Base-by-base conservation (phyloP, 2,797 vertebrate genomes). In the Danio aesculapii region DNA sequence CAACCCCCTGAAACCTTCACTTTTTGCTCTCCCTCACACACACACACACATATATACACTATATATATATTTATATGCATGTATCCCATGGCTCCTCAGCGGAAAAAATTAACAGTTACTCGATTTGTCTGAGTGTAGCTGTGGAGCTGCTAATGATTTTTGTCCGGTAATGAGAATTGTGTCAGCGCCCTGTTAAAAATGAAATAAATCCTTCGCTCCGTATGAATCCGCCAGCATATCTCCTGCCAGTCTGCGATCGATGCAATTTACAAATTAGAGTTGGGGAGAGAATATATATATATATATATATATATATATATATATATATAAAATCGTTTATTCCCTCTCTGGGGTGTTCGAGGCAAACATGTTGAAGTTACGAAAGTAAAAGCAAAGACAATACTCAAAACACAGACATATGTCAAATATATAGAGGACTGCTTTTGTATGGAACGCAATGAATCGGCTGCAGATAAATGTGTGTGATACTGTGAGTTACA, bases 21-120 rank as follows among this genome's bases (percentile, higher is more conserved):
- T 71, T 30, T 30, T 30, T 70, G 61, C 76, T 85, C 81, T 82
- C 85, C 84, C 87, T 84, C 85, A 85, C 84, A 87, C 88, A 86
- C 87, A 77, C 84, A 87, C 88, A 86, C 87, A 77, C 73, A 69
- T 44, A 70, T 0, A 30, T 30, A 86, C 84, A 88, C 88, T 30
- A 30, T 30, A 30, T 30, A 30, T 30, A 30, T 30, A 30, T 30
- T 1, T 30, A 30, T 30, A 30, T 3, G 30, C 30, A 30, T 13
- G 7, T 16, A 62, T 79, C 68, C 79, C 75, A 61, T 64, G 55
- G 59, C 75, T 71, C 70, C 63, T 63, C 14, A 62, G 90, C 92
- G 94, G 94, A 94, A 95, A 95, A 95, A 95, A 96, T 95, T 95
- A 95, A 95, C 94, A 95, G 93, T 95, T 95, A 87, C 90, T 92